These are phyloP conservation scores for Anseranas semipalmata DNA, from an alignment of 2,113 vertebrate species.

Conservation along the genomic window DNA sequence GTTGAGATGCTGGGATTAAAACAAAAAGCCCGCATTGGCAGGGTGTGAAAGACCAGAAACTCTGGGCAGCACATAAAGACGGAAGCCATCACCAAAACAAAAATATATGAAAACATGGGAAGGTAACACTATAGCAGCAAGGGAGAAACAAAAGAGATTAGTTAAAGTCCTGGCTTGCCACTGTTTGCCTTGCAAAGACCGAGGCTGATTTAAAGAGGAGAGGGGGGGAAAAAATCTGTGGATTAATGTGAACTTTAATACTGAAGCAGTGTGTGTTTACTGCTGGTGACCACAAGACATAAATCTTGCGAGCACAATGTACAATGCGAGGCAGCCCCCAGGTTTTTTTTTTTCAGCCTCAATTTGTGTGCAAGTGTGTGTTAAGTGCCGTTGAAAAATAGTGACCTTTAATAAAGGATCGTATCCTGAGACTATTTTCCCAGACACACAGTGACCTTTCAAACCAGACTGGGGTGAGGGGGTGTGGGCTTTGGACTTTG, in stretches of 20 bases:
- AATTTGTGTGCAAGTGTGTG: constrained; percentile 81
- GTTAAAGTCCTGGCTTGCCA: constrained; percentile 56
- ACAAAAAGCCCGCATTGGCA: not conserved
- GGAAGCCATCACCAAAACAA: not conserved
- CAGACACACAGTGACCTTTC: constrained; percentile 97
- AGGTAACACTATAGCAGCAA: not conserved
- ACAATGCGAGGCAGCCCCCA: constrained; percentile 72
- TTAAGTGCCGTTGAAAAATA: constrained; percentile 92
- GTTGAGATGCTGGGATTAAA: not conserved
- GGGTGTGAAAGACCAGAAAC: not conserved
- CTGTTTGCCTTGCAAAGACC: constrained; percentile 70
- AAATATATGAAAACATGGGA: not conserved
- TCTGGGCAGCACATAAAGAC: not conserved
- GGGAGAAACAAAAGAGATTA: constrained; percentile 57
- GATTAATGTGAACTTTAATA: constrained; percentile 78
- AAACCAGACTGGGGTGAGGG: constrained; percentile 93
- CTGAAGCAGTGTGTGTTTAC: constrained; percentile 74
- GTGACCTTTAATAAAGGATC: constrained; percentile 97
- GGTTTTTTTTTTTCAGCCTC: constrained; percentile 59
- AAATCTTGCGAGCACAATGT: constrained; percentile 78
- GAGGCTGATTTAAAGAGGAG: constrained; percentile 62
- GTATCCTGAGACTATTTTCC: constrained; percentile 93
- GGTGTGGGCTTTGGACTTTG: constrained; percentile 89
- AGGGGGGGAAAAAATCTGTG: not conserved
- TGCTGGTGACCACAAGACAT: constrained; percentile 85